phyloP scores from a whole-genome alignment of 2,888 invertebrate genomes.

The Zele albiditarsus region DNA sequence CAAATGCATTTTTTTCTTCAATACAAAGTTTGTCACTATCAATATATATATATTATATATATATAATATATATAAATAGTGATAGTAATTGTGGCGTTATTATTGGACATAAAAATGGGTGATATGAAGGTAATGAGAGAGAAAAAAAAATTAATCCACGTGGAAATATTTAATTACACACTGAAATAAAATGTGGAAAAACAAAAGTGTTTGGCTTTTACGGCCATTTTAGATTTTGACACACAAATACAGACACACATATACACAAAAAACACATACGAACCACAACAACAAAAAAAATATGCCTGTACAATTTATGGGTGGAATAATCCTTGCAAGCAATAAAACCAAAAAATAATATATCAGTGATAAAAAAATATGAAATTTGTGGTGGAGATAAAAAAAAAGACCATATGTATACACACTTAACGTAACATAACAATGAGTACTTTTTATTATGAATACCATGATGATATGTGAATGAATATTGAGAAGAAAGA shows the following conservation, averaged over 20 bases:
- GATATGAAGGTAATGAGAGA: not conserved
- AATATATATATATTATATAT: not conserved
- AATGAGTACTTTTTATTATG: too few relatives aligned
- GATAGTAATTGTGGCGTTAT: not conserved
- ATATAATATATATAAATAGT: not conserved
- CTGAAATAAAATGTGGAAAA: not conserved
- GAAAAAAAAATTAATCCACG: not conserved
- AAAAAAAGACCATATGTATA: not conserved
- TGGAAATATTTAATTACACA: not conserved
- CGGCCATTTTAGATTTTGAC: constrained; percentile 49
- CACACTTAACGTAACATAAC: too few relatives aligned
- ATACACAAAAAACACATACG: not conserved
- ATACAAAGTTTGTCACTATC: not conserved
- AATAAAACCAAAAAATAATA: constrained; percentile 44
- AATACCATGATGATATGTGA: too few relatives aligned
- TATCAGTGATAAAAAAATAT: not conserved
- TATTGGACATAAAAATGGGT: not conserved
- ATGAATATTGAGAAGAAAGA: too few relatives aligned
- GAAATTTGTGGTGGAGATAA: not conserved
- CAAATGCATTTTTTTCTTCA: not conserved
- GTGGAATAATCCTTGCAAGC: constrained; percentile 66
- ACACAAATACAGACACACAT: constrained; percentile 46
- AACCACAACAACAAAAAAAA: constrained; percentile 50
- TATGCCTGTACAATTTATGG: constrained; percentile 65
- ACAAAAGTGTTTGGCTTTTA: not conserved